phyloP scores from a whole-genome alignment of 2,113 vertebrate species.

The Dissostichus mawsoni region DNA sequence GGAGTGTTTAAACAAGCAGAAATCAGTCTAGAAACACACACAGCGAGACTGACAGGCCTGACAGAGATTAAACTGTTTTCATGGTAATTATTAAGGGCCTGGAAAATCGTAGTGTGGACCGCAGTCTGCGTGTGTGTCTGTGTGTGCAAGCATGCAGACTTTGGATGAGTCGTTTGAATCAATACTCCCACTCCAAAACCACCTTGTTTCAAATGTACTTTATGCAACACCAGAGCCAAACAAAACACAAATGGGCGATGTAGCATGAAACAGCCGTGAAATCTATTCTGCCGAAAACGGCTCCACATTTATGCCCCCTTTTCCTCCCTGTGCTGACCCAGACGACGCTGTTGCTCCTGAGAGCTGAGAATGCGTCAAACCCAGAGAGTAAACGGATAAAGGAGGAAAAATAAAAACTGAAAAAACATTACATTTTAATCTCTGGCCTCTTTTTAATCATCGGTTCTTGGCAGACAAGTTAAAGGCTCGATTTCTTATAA shows the following conservation, averaged over 20 bases:
- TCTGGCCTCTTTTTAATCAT: slow-evolving; percentile 44
- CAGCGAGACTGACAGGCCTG: slow-evolving; percentile 57
- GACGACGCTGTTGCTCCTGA: slow-evolving; percentile 53
- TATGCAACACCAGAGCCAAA: slow-evolving; percentile 76
- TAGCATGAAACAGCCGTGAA: slow-evolving; percentile 84
- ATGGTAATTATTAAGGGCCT: slow-evolving; percentile 64
- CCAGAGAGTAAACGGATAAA: slow-evolving; percentile 32
- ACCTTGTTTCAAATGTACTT: slow-evolving; percentile 78
- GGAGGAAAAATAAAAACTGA: slow-evolving; percentile 44
- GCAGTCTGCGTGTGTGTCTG: slow-evolving; percentile 51
- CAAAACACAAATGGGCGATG: slow-evolving; percentile 80
- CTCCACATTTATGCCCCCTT: slow-evolving; percentile 55
- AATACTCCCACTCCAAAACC: slow-evolving; percentile 73
- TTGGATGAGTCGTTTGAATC: slow-evolving; percentile 76
- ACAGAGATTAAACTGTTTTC: slow-evolving; percentile 72
- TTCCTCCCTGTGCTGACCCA: slow-evolving; percentile 57
- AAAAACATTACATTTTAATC: slow-evolving; percentile 42
- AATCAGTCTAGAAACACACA: slow-evolving; percentile 68
- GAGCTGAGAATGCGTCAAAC: slow-evolving; percentile 33
- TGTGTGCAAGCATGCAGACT: slow-evolving; percentile 58
- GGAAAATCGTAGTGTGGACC: slow-evolving; percentile 60
- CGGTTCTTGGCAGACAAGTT: slow-evolving; percentile 38
- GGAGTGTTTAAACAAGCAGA: slow-evolving; percentile 64
- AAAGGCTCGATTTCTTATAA: slow-evolving; percentile 35
- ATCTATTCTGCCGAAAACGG: slow-evolving; percentile 66